A percentile compares a stretch with the other conserved stretches of the same genome.
Conservation (phyloP, 2,797 vertebrate species). For the Thripadectes ignobilis region DNA sequence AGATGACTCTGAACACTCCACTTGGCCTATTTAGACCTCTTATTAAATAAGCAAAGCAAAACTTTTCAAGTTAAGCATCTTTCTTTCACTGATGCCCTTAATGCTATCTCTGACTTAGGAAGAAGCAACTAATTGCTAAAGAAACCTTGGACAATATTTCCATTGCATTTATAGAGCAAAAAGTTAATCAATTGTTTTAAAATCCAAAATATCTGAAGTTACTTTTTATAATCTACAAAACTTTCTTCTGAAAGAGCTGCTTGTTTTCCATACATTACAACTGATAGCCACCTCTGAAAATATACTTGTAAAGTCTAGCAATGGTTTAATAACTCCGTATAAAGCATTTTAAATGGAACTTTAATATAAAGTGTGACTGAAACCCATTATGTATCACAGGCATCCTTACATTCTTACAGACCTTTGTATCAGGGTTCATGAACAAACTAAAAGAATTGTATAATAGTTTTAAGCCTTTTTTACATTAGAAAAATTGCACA, state of each 20-base stretch:
- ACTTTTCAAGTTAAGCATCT: neutral
- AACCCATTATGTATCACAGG: neutral
- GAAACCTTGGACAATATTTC: neutral
- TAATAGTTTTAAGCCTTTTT: neutral
- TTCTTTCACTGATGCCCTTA: neutral
- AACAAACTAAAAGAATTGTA: conserved; percentile 26
- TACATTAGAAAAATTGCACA: neutral
- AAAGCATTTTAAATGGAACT: conserved; percentile 24
- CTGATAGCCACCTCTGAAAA: neutral
- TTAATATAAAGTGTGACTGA: conserved; percentile 46
- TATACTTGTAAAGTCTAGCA: neutral
- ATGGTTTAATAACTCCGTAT: neutral
- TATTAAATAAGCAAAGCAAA: neutral
- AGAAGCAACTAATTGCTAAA: neutral
- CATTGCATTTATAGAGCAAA: neutral
- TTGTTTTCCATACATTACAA: neutral
- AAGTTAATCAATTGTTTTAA: neutral
- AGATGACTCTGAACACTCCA: neutral
- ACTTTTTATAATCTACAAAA: neutral
- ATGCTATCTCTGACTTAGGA: neutral
- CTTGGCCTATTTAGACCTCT: neutral
- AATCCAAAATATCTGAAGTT: neutral
- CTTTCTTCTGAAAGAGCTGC: conserved; percentile 12
- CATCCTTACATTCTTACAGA: neutral
- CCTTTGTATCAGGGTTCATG: neutral